Evolutionary conservation across 2,888 invertebrate genomes (phyloP).

Genomic region (Epirrhoe alternata): DNA sequence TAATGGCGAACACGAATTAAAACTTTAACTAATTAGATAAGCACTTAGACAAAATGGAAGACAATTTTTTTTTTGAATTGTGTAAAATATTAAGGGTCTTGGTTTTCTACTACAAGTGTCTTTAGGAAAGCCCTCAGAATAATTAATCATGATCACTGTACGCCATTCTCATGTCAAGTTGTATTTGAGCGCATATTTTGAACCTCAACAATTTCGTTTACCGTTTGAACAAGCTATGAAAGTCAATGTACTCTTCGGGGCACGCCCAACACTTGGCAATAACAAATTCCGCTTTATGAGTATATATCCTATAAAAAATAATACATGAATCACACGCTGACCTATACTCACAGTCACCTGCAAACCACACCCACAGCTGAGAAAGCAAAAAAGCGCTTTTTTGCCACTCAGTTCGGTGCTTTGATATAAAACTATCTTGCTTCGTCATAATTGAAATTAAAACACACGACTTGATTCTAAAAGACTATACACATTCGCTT

Average conservation of each 20-base stretch:
- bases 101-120: too few species aligned
- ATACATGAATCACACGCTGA: neutral
- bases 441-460: neutral
- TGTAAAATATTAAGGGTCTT: too few species aligned
- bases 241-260: conserved; percentile 29
- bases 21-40: too few species aligned
- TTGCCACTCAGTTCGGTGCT: neutral
- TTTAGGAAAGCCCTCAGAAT: neutral
- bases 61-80: too few species aligned
- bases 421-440: neutral
- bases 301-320: neutral
- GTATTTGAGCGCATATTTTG: neutral
- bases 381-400: neutral
- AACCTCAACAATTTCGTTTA: conserved; percentile 8
- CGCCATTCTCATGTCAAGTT: neutral
- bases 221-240: conserved; percentile 20
- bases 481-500: neutral
- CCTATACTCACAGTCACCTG: conserved; percentile 10
- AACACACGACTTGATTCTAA: neutral
- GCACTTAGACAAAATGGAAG: too few species aligned
- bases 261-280: conserved; percentile 9
- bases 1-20: too few species aligned
- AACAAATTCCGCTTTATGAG: conserved; percentile 8
- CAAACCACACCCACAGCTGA: conserved; percentile 9
- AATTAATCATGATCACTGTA: neutral